Conservation (phyloP, 2,888 invertebrate genomes). For the Dynastes hyllus region DNA sequence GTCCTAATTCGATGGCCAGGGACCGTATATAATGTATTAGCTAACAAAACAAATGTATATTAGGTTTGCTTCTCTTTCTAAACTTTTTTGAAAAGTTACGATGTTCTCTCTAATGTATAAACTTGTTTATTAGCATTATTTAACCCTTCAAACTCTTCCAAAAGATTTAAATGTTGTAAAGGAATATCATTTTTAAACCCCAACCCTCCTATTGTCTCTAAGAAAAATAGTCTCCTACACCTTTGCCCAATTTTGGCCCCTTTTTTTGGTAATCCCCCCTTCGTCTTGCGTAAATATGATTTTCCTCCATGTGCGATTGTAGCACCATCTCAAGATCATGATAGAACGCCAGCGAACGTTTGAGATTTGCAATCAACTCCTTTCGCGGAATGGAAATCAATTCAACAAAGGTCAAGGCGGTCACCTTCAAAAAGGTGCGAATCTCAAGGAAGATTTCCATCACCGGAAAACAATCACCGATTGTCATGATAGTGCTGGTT, state of each 20-base stretch:
- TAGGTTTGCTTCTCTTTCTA: too few relatives aligned
- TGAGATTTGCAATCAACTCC: constrained; percentile 49
- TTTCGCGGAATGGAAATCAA: constrained; percentile 49
- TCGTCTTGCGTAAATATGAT: constrained; percentile 40
- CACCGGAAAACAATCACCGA: constrained; percentile 54
- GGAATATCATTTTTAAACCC: constrained; percentile 40
- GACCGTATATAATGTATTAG: too few relatives aligned
- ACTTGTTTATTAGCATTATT: too few relatives aligned
- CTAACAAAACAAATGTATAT: too few relatives aligned
- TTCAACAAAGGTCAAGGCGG: constrained; percentile 54
- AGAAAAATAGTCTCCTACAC: constrained; percentile 51
- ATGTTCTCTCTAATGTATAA: too few relatives aligned
- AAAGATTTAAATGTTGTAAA: constrained; percentile 51
- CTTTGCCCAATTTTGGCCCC: constrained; percentile 48
- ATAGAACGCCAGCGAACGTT: constrained; percentile 42
- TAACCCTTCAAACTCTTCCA: constrained; percentile 30
- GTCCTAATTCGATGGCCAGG: too few relatives aligned
- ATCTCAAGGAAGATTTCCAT: constrained; percentile 55
- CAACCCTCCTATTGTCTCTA: constrained; percentile 53
- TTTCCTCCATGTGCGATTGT: constrained; percentile 44
- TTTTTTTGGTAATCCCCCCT: constrained; percentile 52
- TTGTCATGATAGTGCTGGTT: constrained; percentile 42
- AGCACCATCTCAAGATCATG: constrained; percentile 33
- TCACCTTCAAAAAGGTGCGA: constrained; percentile 49
- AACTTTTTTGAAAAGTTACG: too few relatives aligned